phyloP scores from a whole-genome alignment of 2,888 invertebrate species.

The Labia minor region DNA sequence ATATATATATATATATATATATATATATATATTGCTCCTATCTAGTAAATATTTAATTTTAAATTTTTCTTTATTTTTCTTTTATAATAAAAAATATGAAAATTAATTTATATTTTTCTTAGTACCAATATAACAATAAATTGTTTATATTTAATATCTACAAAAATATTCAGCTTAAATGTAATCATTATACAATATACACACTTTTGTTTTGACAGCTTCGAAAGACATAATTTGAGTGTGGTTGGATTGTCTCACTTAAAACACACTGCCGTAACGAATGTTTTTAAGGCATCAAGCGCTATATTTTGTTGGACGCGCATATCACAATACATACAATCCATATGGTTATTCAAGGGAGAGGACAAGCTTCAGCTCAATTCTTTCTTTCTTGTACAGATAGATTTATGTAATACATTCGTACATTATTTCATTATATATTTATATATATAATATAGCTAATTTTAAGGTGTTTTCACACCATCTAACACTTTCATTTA shows the following conservation, averaged over 20 bases:
- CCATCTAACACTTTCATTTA: slow-evolving; percentile 2
- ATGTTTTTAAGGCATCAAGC: slow-evolving; percentile 5
- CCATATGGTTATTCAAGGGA: background rate
- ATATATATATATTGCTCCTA: background rate
- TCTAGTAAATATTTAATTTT: background rate
- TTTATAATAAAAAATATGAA: slow-evolving; percentile 15
- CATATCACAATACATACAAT: slow-evolving; percentile 7
- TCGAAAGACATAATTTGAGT: background rate
- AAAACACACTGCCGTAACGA: background rate
- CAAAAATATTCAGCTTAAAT: background rate
- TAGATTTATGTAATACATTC: background rate
- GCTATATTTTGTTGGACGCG: background rate
- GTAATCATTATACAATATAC: background rate
- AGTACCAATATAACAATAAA: background rate
- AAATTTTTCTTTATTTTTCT: background rate
- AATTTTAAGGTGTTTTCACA: background rate
- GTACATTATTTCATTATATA: too few relatives aligned
- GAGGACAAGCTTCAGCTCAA: background rate
- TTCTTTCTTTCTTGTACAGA: background rate
- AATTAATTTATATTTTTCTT: slow-evolving; percentile 3
- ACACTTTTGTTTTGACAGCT: background rate
- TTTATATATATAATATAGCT: too few relatives aligned
- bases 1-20: slow-evolving; percentile 20
- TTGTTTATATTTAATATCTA: slow-evolving; percentile 5
- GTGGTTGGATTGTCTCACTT: slow-evolving; percentile 7